Conservation (phyloP, 1,140 invertebrate species). For the Chlorops oryzae region DNA sequence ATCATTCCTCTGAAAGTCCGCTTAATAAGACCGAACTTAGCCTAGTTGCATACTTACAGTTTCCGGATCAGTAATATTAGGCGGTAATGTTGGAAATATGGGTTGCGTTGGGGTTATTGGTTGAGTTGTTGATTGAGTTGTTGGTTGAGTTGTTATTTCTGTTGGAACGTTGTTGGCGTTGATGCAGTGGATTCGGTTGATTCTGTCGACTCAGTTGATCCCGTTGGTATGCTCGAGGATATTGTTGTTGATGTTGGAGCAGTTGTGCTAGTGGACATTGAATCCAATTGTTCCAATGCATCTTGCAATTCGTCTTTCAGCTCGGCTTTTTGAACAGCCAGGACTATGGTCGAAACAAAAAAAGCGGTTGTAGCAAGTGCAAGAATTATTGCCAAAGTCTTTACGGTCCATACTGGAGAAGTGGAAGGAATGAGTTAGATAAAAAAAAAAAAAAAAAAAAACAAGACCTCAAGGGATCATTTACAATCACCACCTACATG, state of each 20-base stretch:
- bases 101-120: constrained; percentile 1
- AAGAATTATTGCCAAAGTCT: constrained; percentile 34
- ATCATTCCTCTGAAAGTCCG: too few relatives aligned
- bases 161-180: neutral
- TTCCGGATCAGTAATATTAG: constrained; percentile 35
- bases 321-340: constrained; percentile 40
- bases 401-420: constrained; percentile 33
- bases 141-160: neutral
- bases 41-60: constrained; percentile 27
- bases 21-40: too few relatives aligned
- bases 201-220: neutral
- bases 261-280: constrained; percentile 9
- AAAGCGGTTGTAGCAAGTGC: constrained; percentile 43
- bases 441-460: too few relatives aligned
- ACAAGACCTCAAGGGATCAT: too few relatives aligned
- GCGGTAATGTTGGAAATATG: constrained; percentile 35
- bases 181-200: neutral
- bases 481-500: too few relatives aligned
- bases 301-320: constrained; percentile 39
- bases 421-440: neutral
- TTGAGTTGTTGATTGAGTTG: neutral
- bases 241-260: constrained; percentile 1
- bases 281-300: constrained; percentile 33
- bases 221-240: constrained; percentile 6
- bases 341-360: constrained; percentile 47